These are phyloP conservation scores for Herminia tarsipennalis DNA, from an alignment of 2,888 invertebrate species.

Conservation along the genomic window DNA sequence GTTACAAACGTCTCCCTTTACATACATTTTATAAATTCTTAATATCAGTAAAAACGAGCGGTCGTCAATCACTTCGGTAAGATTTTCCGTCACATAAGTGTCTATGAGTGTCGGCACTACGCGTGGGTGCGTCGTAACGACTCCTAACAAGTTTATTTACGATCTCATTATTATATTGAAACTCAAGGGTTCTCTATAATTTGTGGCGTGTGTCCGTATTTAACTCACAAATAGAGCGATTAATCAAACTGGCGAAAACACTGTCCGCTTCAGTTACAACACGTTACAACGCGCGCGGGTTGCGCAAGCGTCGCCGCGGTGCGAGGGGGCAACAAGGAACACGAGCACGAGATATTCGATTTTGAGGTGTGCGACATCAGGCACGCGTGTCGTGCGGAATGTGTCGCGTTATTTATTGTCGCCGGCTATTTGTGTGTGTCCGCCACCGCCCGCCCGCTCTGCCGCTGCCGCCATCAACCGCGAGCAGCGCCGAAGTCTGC, in stretches of 20 bases:
- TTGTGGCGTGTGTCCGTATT: conserved; percentile 3
- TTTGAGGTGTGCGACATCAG: conserved; percentile 7
- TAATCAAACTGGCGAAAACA: conserved; percentile 11
- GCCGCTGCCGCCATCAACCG: neutral
- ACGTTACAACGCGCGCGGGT: neutral
- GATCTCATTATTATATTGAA: conserved; percentile 3
- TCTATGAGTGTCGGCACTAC: neutral
- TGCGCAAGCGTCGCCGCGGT: neutral
- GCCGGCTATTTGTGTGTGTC: conserved; percentile 14
- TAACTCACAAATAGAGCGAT: conserved; percentile 11
- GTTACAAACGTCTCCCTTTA: no score
- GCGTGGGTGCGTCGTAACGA: neutral
- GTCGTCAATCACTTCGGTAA: no score
- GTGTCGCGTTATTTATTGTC: conserved; percentile 19
- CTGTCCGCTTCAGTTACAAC: conserved; percentile 2
- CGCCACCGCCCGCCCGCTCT: neutral
- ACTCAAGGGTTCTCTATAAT: conserved; percentile 4
- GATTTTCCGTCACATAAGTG: neutral
- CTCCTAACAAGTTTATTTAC: conserved; percentile 5
- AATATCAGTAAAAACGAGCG: no score
- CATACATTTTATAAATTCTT: no score
- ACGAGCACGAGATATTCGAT: conserved; percentile 5
- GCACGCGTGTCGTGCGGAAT: conserved; percentile 9
- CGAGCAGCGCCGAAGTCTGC: neutral
- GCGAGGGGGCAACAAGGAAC: neutral